Evolutionary conservation across 2,888 invertebrate genomes (phyloP), one percentile per base, ranked within the genome.

Genomic region (Baccha elongata): DNA sequence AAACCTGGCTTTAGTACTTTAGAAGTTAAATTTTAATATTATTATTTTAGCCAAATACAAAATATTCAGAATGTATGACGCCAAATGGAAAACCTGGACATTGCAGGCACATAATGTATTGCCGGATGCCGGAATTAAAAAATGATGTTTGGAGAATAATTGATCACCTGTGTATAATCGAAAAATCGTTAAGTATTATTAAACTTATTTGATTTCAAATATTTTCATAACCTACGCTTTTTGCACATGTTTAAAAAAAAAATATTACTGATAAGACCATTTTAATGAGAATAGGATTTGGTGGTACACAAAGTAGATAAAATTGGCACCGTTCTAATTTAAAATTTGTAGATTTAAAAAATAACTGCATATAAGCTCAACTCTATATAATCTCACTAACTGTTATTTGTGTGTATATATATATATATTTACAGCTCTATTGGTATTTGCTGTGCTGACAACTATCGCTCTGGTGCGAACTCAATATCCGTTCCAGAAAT

Each of bases 371-470:
- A n/a, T n/a, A n/a, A n/a, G n/a, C n/a, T n/a, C n/a, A n/a, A n/a
- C n/a, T n/a, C n/a, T n/a, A n/a, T n/a, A n/a, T n/a, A n/a, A n/a
- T n/a, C n/a, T n/a, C n/a, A n/a, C n/a, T n/a, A n/a, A n/a, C n/a
- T n/a, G n/a, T 23, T 23, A 23, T 4, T 23, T 23, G 3, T 23
- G 23, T 23, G 3, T 23, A 23, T 32, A 32, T 7, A 7, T 3
- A 7, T 6, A 32, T 32, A 6, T 13, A 58, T 19, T 53, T 17
- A 21, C 60, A 91, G 91, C 17, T 85, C 93, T 40, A 92, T 96
- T 67, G 96, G 96, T n/a, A 93, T 95, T 13, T 96, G 96, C 87
- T 96, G 96, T 86, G 94, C 94, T 0, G 94, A 94, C 64, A 91
- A 91, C 79, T 69, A 73, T 26, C 48, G 37, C 1, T 73, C 72